Percentiles rank a stretch among this genome's conserved stretches.
Evolutionary conservation across 1,140 invertebrate genomes (phyloP).

Genomic region (Caenorhabditis briggsae): DNA sequence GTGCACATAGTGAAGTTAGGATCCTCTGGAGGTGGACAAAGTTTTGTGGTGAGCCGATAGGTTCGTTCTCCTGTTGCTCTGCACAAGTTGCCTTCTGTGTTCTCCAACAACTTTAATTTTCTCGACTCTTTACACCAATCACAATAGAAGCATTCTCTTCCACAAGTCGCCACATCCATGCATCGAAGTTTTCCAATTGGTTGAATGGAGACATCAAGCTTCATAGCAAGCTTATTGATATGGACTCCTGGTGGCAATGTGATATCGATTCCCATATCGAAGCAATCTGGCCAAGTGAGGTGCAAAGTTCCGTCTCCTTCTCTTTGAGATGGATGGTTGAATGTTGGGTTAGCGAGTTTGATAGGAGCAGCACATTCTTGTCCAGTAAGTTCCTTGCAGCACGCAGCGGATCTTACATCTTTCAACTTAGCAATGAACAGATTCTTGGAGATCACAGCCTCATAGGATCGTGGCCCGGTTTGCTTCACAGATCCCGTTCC

Average conservation of each 20-base stretch:
- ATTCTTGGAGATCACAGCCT: slow-evolving; percentile 77
- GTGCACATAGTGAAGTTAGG: slow-evolving; percentile 77
- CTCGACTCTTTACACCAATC: slow-evolving; percentile 77
- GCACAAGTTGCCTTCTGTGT: slow-evolving; percentile 77
- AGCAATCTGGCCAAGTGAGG: slow-evolving; percentile 76
- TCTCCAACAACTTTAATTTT: slow-evolving; percentile 76
- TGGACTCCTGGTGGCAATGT: slow-evolving; percentile 76
- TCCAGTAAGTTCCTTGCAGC: slow-evolving; percentile 75
- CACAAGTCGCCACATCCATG: slow-evolving; percentile 77
- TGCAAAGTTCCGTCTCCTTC: slow-evolving; percentile 73
- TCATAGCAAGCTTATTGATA: slow-evolving; percentile 77
- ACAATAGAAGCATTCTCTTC: slow-evolving; percentile 76
- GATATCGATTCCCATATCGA: slow-evolving; percentile 78
- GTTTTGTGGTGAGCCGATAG: slow-evolving; percentile 68
- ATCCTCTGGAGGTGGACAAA: slow-evolving; percentile 76
- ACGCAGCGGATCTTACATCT: slow-evolving; percentile 73
- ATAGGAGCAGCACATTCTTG: slow-evolving; percentile 73
- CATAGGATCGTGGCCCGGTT: slow-evolving; percentile 72
- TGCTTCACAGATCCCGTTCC: slow-evolving; percentile 75
- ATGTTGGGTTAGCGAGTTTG: slow-evolving; percentile 70
- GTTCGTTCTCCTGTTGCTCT: slow-evolving; percentile 76
- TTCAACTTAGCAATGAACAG: slow-evolving; percentile 76
- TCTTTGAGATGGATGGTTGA: slow-evolving; percentile 74
- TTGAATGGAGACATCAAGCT: slow-evolving; percentile 75
- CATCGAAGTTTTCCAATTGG: slow-evolving; percentile 77